Evolutionary conservation across 2,888 invertebrate genomes (phyloP), one percentile per base, ranked within the genome.

Genomic region (Eilema caniola): DNA sequence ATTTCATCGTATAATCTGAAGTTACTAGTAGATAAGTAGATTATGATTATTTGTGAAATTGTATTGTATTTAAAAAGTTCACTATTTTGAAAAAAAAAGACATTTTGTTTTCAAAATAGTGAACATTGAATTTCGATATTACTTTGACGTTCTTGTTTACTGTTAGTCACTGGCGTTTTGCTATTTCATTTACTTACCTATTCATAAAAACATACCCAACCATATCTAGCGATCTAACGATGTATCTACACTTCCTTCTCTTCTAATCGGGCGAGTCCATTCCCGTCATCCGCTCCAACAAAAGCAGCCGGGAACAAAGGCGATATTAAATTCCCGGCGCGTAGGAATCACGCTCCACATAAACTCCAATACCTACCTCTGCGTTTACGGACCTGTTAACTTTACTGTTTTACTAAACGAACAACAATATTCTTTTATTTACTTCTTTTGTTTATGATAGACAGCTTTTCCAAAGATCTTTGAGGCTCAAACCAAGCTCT

Each of bases 251-350:
- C 59, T 16, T 41, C 12, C 31, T 41, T n/a, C 31, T 37, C 20
- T 61, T 33, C 31, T 65, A 69, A 63, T 56, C 23, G 23, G 28
- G 23, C n/a, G 24, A 16, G 25, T 33, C 53, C 23, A n/a, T 66
- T 23, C 80, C 33, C 67, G 77, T 81, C 72, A 64, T 73, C 74
- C 67, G 67, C 71, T 70, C 67, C 69, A 73, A 82, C 81, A 84
- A 85, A 81, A 78, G 80, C 70, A 63, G 59, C 64, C 47, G 60
- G 28, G 64, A 69, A 75, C 82, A 83, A 82, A 78, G 74, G 66
- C 80, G 79, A 89, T 93, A 93, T 93, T 92, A 92, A 93, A 93
- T 93, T 93, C 92, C 86, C 82, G 69, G 67, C 83, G 80, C 77
- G 68, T 70, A 62, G 69, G 90, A 91, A 92, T 91, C 90, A 91